Conservation (phyloP, 2,888 invertebrate genomes). For the Nephrotoma flavescens region DNA sequence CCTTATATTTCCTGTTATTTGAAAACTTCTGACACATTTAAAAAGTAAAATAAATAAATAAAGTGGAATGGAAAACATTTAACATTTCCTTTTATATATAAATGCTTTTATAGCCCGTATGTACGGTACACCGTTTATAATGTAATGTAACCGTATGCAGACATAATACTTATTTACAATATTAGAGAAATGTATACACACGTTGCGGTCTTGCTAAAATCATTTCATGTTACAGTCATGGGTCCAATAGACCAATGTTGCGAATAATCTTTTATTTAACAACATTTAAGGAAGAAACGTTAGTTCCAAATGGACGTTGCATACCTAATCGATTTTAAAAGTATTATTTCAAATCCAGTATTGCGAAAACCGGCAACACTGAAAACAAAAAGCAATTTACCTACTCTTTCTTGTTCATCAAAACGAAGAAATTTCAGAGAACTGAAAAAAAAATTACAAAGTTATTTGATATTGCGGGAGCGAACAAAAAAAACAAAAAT, state of each 20-base stretch:
- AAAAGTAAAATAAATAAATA: background rate
- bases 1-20: background rate
- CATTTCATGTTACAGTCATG: background rate
- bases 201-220: background rate
- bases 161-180: background rate
- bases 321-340: no score
- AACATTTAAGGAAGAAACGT: no score
- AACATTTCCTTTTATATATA: background rate
- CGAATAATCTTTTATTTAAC: no score
- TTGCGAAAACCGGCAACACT: no score
- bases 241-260: background rate
- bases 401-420: background rate
- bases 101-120: background rate
- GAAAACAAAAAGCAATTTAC: background rate
- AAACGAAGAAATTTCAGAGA: background rate
- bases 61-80: background rate
- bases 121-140: background rate
- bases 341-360: no score
- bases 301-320: no score
- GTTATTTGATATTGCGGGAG: background rate
- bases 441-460: background rate
- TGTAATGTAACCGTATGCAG: background rate
- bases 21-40: background rate
- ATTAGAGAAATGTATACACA: background rate
- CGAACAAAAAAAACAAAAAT: background rate